Conservation (phyloP, 2,797 vertebrate genomes). For the Semaprochilodus insignis region DNA sequence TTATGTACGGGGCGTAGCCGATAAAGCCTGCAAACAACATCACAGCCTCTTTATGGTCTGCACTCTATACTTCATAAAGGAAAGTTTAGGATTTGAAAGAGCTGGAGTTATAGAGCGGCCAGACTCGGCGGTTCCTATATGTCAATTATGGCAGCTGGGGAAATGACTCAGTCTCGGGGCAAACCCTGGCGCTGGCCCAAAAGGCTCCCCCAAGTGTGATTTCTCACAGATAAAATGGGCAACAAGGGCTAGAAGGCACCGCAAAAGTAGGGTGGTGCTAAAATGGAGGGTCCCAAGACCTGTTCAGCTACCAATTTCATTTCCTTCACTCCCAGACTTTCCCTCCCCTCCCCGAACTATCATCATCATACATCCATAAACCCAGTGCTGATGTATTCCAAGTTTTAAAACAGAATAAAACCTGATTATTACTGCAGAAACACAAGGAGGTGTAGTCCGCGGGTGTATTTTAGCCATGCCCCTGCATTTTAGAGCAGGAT, state of each 20-base stretch:
- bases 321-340: not conserved
- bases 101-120: conserved; percentile 58
- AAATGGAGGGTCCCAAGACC: not conserved
- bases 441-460: too few relatives aligned
- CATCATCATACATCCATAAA: too few relatives aligned
- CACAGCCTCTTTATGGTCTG: conserved; percentile 58
- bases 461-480: too few relatives aligned
- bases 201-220: conserved; percentile 59
- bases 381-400: too few relatives aligned
- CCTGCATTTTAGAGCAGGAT: too few relatives aligned
- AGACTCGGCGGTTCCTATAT: conserved; percentile 46
- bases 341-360: not conserved
- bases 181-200: conserved; percentile 34
- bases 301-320: not conserved
- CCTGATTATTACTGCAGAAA: too few relatives aligned
- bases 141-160: conserved; percentile 62
- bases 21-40: conserved; percentile 87
- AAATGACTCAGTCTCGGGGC: conserved; percentile 42
- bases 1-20: conserved; percentile 87
- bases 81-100: conserved; percentile 50
- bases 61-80: conserved; percentile 47
- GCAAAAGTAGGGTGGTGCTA: not conserved
- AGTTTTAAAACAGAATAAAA: too few relatives aligned
- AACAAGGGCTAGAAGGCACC: conserved; percentile 23
- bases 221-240: conserved; percentile 62